Conservation (phyloP, 64 coral and sea anemone genomes). For the Acropora yongei region DNA sequence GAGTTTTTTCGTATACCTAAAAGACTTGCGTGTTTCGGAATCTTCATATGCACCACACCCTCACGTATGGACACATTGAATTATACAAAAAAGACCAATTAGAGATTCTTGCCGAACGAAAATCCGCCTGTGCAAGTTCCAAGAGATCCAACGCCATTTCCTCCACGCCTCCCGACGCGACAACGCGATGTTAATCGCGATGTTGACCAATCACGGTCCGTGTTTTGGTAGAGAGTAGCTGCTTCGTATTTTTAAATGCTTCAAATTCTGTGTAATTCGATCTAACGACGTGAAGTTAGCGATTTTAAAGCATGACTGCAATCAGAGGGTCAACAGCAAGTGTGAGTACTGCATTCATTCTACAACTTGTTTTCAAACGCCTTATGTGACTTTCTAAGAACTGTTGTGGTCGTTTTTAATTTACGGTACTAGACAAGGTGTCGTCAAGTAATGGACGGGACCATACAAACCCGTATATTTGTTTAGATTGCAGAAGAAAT, state of each 20-base stretch:
- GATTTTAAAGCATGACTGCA: background rate
- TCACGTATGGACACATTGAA: background rate
- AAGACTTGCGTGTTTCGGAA: background rate
- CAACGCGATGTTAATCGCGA: background rate
- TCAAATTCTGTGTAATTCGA: background rate
- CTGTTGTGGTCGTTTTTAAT: background rate
- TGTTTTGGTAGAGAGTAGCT: background rate
- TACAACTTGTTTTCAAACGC: too few relatives aligned
- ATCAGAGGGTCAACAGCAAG: background rate
- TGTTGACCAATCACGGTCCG: background rate
- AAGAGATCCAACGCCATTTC: too few relatives aligned
- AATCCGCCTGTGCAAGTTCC: too few relatives aligned
- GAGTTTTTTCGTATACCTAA: background rate
- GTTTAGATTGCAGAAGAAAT: constrained; percentile 1
- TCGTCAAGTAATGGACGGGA: background rate
- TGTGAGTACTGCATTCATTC: background rate
- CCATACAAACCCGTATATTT: background rate
- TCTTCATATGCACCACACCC: background rate
- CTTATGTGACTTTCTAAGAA: background rate
- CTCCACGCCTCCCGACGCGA: background rate
- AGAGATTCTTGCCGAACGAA: background rate
- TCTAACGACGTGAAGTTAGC: background rate
- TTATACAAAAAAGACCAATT: background rate
- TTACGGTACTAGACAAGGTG: background rate
- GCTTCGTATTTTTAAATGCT: too few relatives aligned